phyloP scores from a whole-genome alignment of 2,113 vertebrate species.

The Stigmatopora argus region DNA sequence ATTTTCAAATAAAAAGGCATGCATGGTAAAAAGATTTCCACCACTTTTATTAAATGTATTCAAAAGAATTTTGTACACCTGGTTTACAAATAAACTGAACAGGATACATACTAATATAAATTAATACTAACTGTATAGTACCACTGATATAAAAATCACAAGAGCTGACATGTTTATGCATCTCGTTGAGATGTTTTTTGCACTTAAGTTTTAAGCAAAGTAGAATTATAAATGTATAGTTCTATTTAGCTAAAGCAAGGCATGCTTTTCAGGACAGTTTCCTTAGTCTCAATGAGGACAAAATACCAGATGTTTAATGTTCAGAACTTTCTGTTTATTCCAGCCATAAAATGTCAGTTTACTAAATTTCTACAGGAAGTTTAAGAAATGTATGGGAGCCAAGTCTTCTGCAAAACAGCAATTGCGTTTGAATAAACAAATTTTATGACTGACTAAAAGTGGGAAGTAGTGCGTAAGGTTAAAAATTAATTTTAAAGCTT shows the following conservation, averaged over 20 bases:
- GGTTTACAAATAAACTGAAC: slow-evolving; percentile 10
- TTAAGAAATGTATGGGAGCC: slow-evolving; percentile 3
- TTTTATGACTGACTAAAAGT: background rate
- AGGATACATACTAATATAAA: slow-evolving; percentile 46
- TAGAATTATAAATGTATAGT: slow-evolving; percentile 3
- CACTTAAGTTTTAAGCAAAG: background rate
- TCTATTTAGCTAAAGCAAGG: slow-evolving; percentile 8
- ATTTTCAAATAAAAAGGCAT: background rate
- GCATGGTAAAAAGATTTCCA: background rate
- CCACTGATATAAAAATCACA: slow-evolving; percentile 36
- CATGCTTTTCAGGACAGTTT: background rate
- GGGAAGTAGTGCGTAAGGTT: background rate
- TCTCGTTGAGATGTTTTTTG: background rate
- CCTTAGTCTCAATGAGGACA: background rate
- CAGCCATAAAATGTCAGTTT: slow-evolving; percentile 30
- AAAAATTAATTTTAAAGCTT: background rate
- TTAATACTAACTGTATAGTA: slow-evolving; percentile 60
- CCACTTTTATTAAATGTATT: slow-evolving; percentile 16
- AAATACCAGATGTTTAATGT: slow-evolving; percentile 29
- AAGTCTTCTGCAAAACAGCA: slow-evolving; percentile 1
- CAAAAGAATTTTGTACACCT: slow-evolving; percentile 7
- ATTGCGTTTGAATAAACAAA: slow-evolving; percentile 11
- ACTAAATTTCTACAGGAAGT: slow-evolving; percentile 16
- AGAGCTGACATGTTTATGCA: background rate
- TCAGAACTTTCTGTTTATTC: slow-evolving; percentile 31